Evolutionary conservation across 64 coral and sea anemone species (phyloP), one percentile per base, ranked within the genome.

Genomic region (Montipora capricornis): DNA sequence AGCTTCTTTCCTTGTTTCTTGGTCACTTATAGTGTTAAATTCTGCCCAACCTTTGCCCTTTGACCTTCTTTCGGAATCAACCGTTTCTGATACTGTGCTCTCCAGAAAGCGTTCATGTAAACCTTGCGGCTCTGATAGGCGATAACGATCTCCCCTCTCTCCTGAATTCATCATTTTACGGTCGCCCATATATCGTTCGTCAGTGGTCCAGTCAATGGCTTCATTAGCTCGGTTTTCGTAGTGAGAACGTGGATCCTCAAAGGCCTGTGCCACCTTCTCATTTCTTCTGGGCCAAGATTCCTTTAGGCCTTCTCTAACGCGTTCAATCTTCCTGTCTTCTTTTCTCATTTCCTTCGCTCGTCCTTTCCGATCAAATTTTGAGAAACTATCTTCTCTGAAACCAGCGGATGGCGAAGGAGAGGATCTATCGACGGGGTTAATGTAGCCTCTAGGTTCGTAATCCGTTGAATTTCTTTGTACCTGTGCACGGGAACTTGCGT

Each of bases 231-330:
- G 74, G 74, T 67, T 67, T 9, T 67, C 62, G 15, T 67, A 17
- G 7, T 67, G 62, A 67, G 15, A 67, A 17, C 62, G 62, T 13
- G 17, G n/a, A 20, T 0, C 7, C 19, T 17, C 29, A 16, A 14
- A 3, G 37, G 74, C 2, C 74, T 46, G 7, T 24, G 47, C 16
- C 24, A 8, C 55, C 7, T 29, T 17, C 0, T 7, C 5, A 19
- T 6, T 47, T 45, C 12, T 68, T 73, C 82, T 73, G 6, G 66
- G 82, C 82, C 82, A 86, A 48, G 82, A 86, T 73, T 71, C 82
- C n/a, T 86, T 59, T 6, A 86, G 9, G 19, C 44, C 59, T 24
- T 12, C 47, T 9, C 47, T 68, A 45, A 84, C 68, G n/a, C 44
- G 59, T 46, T 86, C 44, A 8, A 50, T 24, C 10, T 50, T 71